Conservation (phyloP, 2,888 invertebrate genomes). For the Schizaphis graminum region DNA sequence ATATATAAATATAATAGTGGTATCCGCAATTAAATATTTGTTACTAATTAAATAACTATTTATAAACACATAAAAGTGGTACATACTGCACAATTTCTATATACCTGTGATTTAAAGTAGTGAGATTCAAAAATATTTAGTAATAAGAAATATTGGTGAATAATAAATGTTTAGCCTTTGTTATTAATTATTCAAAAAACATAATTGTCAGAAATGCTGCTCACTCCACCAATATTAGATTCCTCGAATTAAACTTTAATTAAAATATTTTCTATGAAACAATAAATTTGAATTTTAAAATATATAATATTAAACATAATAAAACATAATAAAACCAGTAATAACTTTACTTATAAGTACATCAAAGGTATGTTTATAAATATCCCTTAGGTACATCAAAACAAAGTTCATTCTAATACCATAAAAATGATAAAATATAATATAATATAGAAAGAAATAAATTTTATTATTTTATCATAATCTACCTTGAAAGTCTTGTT, state of each 20-base stretch:
- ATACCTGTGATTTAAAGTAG: too few species aligned
- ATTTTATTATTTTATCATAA: neutral
- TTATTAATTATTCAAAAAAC: too few species aligned
- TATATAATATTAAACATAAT: neutral
- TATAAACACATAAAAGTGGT: too few species aligned
- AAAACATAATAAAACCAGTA: neutral
- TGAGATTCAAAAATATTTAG: too few species aligned
- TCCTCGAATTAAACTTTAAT: neutral
- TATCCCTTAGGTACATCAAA: neutral
- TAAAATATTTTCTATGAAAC: neutral
- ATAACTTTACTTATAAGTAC: neutral
- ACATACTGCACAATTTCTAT: too few species aligned
- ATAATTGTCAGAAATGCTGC: too few species aligned
- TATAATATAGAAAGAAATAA: neutral
- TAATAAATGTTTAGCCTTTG: too few species aligned
- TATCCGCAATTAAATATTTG: too few species aligned
- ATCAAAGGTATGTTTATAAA: neutral
- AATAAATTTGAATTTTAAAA: neutral
- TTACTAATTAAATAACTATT: too few species aligned
- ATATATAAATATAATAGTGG: too few species aligned
- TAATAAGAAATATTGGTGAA: too few species aligned
- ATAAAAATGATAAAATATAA: neutral
- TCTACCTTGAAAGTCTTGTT: neutral
- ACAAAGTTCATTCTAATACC: neutral
- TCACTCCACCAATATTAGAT: neutral